phyloP scores from a whole-genome alignment of 1,140 invertebrate species.

The Aradophagus sp. region DNA sequence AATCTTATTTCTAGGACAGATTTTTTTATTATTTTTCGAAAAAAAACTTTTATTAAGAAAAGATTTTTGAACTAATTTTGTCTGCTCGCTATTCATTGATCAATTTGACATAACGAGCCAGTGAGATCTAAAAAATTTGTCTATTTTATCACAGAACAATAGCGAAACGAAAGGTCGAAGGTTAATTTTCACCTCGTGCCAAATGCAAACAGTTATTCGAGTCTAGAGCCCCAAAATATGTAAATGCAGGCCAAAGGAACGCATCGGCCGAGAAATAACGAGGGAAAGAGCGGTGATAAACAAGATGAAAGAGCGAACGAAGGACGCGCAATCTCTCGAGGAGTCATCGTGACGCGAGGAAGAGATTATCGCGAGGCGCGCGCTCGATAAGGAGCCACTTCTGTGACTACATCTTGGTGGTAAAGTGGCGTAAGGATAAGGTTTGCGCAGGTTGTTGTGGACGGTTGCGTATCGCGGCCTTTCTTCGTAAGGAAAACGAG shows the following conservation, averaged over 20 bases:
- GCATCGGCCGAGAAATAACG: conserved; percentile 39
- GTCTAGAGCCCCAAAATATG: conserved; percentile 26
- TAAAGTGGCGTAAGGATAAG: conserved; percentile 75
- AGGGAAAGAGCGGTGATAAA: conserved; percentile 51
- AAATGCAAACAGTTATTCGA: too few species aligned
- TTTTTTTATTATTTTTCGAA: too few species aligned
- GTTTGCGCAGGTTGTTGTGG: conserved; percentile 67
- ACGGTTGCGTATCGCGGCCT: conserved; percentile 58
- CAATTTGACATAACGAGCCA: too few species aligned
- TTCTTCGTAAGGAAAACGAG: conserved; percentile 54
- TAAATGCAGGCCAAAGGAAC: conserved; percentile 23
- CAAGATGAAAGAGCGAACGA: conserved; percentile 50
- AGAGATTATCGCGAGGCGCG: conserved; percentile 62
- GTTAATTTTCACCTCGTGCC: too few species aligned
- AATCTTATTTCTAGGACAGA: too few species aligned
- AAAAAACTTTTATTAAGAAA: too few species aligned
- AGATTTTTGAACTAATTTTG: too few species aligned
- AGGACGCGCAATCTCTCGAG: conserved; percentile 55
- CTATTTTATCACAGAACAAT: too few species aligned
- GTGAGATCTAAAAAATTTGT: too few species aligned
- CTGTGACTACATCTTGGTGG: conserved; percentile 67
- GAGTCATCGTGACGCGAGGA: conserved; percentile 61
- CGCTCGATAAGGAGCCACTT: conserved; percentile 62
- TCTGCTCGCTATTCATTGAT: too few species aligned
- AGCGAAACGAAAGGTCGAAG: too few species aligned